phyloP scores from a whole-genome alignment of 2,888 invertebrate genomes.

The Drosophila vallismaia region DNA sequence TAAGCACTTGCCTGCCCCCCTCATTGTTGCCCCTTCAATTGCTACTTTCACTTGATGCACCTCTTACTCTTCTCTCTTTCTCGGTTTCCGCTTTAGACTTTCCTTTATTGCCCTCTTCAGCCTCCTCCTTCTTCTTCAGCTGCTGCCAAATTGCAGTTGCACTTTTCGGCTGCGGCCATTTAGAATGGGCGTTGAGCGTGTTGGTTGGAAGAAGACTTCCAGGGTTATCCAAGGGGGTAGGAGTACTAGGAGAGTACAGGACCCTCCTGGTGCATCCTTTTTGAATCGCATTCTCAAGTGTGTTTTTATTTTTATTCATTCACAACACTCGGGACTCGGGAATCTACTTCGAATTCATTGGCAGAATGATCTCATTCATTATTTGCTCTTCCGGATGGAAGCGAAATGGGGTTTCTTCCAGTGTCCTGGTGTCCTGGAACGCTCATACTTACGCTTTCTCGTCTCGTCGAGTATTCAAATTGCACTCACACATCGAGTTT shows the following conservation, averaged over 20 bases:
- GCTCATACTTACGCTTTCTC: conserved; percentile 9
- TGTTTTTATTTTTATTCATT: conserved; percentile 36
- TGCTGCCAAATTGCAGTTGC: conserved; percentile 42
- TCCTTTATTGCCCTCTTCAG: not conserved
- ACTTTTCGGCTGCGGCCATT: conserved; percentile 52
- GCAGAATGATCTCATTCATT: not conserved
- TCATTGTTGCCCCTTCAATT: conserved; percentile 48
- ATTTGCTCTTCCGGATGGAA: not conserved
- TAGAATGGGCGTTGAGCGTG: conserved; percentile 63
- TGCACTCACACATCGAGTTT: not conserved
- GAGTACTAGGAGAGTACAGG: not conserved
- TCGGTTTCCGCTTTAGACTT: conserved; percentile 2
- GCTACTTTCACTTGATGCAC: conserved; percentile 46
- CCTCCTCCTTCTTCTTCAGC: conserved; percentile 5
- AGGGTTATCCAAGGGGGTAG: conserved; percentile 14
- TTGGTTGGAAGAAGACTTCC: conserved; percentile 40
- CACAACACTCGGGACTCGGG: conserved; percentile 9
- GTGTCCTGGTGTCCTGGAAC: not conserved
- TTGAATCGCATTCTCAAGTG: conserved; percentile 1
- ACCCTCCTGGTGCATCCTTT: conserved; percentile 2
- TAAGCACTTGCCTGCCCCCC: conserved; percentile 45
- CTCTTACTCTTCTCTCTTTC: conserved; percentile 10
- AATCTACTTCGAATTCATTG: not conserved
- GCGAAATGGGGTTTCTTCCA: not conserved
- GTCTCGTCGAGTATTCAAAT: conserved; percentile 13